phyloP scores from a whole-genome alignment of 35 echinoderm and acorn worm genomes.

The Diadema setosum region DNA sequence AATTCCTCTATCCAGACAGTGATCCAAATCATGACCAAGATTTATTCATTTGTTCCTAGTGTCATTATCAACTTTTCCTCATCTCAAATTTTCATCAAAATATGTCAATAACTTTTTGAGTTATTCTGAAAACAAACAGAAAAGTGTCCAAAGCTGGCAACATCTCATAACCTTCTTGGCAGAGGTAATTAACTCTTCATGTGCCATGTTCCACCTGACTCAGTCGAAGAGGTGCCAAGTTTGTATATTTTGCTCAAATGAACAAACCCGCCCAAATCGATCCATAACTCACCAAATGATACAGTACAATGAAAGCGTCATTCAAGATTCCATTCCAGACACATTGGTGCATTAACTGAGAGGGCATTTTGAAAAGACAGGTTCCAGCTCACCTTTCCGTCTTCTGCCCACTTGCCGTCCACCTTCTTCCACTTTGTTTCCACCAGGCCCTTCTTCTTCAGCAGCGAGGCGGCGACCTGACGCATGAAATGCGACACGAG shows the following conservation, averaged over 20 bases:
- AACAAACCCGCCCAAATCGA: neutral
- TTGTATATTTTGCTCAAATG: neutral
- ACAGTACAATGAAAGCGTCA: neutral
- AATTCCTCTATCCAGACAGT: no score
- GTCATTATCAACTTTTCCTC: no score
- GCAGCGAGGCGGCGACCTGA: neutral
- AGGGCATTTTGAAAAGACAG: neutral
- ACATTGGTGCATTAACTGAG: neutral
- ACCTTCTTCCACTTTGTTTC: constrained; percentile 9
- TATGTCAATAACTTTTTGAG: no score
- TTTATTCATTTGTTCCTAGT: no score
- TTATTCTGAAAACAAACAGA: no score
- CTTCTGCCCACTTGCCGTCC: neutral
- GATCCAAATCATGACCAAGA: no score
- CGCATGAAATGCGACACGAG: neutral
- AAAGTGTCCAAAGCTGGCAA: no score
- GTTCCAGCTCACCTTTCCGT: neutral
- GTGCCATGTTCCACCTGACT: no score
- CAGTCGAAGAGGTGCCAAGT: neutral
- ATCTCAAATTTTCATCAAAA: no score
- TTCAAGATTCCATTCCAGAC: neutral
- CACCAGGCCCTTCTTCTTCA: neutral
- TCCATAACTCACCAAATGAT: neutral
- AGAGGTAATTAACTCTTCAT: no score
- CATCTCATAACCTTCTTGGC: no score